Evolutionary conservation across 2,797 vertebrate species (phyloP).

Genomic region (Otus scops): DNA sequence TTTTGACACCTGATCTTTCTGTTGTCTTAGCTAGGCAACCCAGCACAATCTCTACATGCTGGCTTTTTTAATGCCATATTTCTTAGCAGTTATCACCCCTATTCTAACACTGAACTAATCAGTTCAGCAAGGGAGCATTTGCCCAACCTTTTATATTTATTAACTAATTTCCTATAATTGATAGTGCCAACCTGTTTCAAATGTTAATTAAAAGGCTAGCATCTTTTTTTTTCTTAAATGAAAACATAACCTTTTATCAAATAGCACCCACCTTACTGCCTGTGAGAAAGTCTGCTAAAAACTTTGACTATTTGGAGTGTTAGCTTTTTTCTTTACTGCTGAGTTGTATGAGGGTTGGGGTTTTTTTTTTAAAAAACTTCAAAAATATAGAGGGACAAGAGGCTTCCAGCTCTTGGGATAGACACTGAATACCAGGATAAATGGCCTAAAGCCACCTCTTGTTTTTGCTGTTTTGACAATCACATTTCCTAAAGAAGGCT

Average conservation of each 20-base stretch:
- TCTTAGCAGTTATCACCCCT: neutral
- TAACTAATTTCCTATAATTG: neutral
- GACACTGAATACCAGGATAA: neutral
- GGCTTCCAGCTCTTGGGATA: neutral
- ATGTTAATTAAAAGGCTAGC: neutral
- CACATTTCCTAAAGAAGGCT: slow-evolving; percentile 52
- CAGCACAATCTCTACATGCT: neutral
- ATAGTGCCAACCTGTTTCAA: neutral
- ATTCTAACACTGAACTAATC: neutral
- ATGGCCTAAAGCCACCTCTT: slow-evolving; percentile 41
- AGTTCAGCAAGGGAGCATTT: neutral
- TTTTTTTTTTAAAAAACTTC: neutral
- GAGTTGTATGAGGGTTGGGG: neutral
- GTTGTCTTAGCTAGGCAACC: neutral
- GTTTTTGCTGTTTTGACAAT: slow-evolving; percentile 59
- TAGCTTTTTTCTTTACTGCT: neutral
- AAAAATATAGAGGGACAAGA: neutral
- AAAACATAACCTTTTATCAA: neutral
- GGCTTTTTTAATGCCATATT: neutral
- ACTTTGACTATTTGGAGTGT: neutral
- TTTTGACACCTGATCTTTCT: neutral
- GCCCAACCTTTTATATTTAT: neutral
- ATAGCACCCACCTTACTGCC: neutral
- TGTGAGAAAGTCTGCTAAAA: neutral
- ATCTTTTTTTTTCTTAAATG: neutral